Percentiles rank a stretch among this genome's conserved stretches.
phyloP scores from a whole-genome alignment of 1,140 invertebrate genomes.

The Drosophila jambulina region DNA sequence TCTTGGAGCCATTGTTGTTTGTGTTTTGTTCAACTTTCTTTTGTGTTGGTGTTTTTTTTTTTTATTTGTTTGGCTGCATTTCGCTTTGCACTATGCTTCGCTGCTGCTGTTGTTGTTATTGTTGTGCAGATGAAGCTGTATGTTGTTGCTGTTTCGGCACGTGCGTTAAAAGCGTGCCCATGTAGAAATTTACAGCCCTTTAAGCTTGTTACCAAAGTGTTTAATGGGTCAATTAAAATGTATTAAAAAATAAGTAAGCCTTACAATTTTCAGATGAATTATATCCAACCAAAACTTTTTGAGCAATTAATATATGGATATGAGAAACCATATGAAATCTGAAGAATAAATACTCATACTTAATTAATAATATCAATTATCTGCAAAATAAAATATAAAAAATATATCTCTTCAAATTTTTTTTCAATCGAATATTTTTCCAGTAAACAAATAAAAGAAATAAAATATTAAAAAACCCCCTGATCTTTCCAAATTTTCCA shows the following conservation, averaged over 20 bases:
- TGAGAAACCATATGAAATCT: too few species aligned
- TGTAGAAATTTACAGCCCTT: slow-evolving; percentile 56
- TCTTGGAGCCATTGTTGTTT: slow-evolving; percentile 43
- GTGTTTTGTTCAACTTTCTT: slow-evolving; percentile 62
- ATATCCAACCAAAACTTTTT: too few species aligned
- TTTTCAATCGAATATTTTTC: not conserved
- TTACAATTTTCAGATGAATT: too few species aligned
- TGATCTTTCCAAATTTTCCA: slow-evolving; percentile 28
- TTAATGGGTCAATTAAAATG: not conserved
- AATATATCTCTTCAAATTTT: not conserved
- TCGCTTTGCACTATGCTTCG: slow-evolving; percentile 49
- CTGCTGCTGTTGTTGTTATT: slow-evolving; percentile 27
- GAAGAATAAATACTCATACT: too few species aligned
- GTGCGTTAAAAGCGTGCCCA: slow-evolving; percentile 51
- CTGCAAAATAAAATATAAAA: not conserved
- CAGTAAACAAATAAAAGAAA: too few species aligned
- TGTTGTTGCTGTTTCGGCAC: slow-evolving; percentile 52
- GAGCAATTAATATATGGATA: too few species aligned
- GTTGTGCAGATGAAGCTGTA: slow-evolving; percentile 23
- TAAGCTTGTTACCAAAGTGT: slow-evolving; percentile 4
- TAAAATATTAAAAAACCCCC: not conserved
- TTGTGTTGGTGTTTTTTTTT: slow-evolving; percentile 39
- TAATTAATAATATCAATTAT: not conserved
- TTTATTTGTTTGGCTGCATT: slow-evolving; percentile 55
- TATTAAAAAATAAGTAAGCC: not conserved